These are phyloP conservation scores for Limnephilus lunatus DNA, from an alignment of 2,888 invertebrate genomes.

Conservation along the genomic window DNA sequence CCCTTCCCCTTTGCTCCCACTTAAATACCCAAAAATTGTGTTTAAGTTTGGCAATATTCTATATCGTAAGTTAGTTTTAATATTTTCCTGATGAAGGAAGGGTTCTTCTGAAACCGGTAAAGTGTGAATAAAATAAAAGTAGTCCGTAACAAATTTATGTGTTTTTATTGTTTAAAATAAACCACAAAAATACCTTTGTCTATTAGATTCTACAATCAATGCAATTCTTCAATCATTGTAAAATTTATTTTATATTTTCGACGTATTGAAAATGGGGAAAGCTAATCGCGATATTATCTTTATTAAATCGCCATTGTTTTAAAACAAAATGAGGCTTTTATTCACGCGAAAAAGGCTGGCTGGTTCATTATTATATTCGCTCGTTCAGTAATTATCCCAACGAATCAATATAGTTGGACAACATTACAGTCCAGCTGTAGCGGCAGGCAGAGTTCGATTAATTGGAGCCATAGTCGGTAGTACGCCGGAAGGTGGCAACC, in stretches of 20 bases:
- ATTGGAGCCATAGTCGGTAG: constrained; percentile 32
- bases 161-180: no score
- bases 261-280: neutral
- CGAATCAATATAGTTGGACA: neutral
- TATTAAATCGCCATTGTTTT: neutral
- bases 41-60: no score
- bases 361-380: neutral
- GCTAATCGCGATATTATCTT: neutral
- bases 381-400: constrained; percentile 2
- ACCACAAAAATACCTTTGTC: no score
- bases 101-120: no score
- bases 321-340: neutral
- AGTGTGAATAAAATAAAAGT: no score
- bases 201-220: no score
- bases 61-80: no score
- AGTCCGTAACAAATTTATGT: no score
- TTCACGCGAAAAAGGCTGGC: neutral
- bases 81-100: no score
- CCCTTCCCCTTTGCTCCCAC: no score
- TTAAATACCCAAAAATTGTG: no score
- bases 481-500: neutral
- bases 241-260: neutral
- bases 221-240: neutral
- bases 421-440: neutral
- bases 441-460: constrained; percentile 30